A percentile compares a stretch with the other conserved stretches of the same genome.
Conservation (phyloP, 2,888 invertebrate species). For the Volucella inanis region DNA sequence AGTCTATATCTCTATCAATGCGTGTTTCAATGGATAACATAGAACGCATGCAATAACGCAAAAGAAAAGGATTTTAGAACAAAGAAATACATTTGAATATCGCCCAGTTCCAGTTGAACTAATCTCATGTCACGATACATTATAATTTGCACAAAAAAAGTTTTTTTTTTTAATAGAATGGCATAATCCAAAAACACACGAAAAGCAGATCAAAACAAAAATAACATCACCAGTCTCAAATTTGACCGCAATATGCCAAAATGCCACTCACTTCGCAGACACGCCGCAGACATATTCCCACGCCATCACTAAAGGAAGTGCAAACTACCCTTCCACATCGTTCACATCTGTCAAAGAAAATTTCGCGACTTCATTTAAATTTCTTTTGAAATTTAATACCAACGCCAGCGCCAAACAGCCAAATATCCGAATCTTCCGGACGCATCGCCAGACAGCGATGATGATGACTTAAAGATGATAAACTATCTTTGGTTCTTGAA, state of each 20-base stretch:
- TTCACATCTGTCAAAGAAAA: constrained; percentile 40
- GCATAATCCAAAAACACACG: too few species aligned
- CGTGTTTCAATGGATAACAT: too few species aligned
- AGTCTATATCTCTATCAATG: too few species aligned
- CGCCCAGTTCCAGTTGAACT: too few species aligned
- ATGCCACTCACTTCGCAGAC: constrained; percentile 56
- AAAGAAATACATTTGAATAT: too few species aligned
- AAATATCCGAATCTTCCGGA: not conserved
- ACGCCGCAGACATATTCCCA: constrained; percentile 54
- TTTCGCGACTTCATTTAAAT: constrained; percentile 60
- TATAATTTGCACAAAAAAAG: too few species aligned
- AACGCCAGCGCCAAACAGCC: constrained; percentile 62
- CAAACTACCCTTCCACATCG: constrained; percentile 7
- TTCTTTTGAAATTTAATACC: constrained; percentile 65
- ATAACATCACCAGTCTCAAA: not conserved
- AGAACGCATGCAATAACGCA: too few species aligned
- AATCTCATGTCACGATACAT: too few species aligned
- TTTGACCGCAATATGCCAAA: constrained; percentile 40
- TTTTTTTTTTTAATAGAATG: too few species aligned
- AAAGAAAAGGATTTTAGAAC: too few species aligned
- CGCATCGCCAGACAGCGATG: constrained; percentile 4
- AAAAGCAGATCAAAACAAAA: too few species aligned
- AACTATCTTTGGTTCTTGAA: constrained; percentile 38
- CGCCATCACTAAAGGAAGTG: constrained; percentile 51
- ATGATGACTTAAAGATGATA: constrained; percentile 52